These are phyloP conservation scores for Meloidogyne floridensis DNA, from an alignment of 1,140 invertebrate species.

Conservation along the genomic window DNA sequence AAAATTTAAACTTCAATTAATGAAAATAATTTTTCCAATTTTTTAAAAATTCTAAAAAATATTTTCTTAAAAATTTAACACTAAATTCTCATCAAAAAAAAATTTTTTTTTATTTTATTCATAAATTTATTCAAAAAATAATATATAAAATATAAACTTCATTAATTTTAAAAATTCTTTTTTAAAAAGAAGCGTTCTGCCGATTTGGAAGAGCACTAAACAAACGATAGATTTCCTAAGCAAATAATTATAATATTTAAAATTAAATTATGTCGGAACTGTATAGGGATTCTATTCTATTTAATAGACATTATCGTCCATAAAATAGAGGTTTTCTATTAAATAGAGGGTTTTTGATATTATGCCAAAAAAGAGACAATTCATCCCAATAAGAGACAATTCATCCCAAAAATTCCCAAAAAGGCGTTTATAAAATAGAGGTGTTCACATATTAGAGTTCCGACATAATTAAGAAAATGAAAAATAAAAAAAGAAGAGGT, in stretches of 20 bases:
- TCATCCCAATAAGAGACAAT: too few species aligned
- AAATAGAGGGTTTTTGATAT: too few species aligned
- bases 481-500: not conserved
- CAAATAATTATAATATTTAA: too few species aligned
- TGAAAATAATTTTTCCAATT: too few species aligned
- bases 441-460: not conserved
- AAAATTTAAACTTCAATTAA: too few species aligned
- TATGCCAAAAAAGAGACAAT: too few species aligned
- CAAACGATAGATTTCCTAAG: not conserved
- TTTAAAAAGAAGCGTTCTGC: not conserved
- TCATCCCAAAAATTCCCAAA: too few species aligned
- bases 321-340: too few species aligned
- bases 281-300: too few species aligned
- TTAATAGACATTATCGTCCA: too few species aligned
- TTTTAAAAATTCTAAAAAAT: not conserved
- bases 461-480: not conserved
- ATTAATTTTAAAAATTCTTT: not conserved
- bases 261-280: too few species aligned
- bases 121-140: slow-evolving; percentile 8
- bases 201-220: not conserved
- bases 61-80: not conserved
- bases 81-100: not conserved
- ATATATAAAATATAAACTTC: not conserved
- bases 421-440: too few species aligned
- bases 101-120: not conserved